Evolutionary conservation across 2,888 invertebrate genomes (phyloP).

Genomic region (Plagodis pulveraria): DNA sequence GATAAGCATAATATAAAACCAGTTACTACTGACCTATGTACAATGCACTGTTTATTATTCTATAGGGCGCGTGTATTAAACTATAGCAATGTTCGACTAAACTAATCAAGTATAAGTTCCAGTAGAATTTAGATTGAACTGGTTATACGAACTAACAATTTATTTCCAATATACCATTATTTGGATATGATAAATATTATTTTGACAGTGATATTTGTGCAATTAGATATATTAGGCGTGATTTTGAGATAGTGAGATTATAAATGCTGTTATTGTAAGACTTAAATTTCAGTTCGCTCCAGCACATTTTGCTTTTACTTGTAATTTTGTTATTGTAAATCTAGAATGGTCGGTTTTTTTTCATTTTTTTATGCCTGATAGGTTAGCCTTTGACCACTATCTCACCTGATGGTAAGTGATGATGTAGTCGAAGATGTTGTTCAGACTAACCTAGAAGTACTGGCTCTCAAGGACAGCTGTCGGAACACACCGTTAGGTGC

Average conservation of each 20-base stretch:
- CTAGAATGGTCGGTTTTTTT: too few species aligned
- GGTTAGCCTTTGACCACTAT: too few species aligned
- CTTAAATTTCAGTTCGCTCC: too few species aligned
- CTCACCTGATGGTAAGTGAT: too few species aligned
- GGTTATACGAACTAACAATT: constrained; percentile 10
- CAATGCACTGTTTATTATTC: not conserved
- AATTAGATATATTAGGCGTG: not conserved
- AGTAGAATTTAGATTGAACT: constrained; percentile 12
- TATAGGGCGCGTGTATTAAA: constrained; percentile 12
- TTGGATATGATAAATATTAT: not conserved
- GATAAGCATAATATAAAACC: not conserved
- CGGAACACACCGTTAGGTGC: too few species aligned
- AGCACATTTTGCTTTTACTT: too few species aligned
- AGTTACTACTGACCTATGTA: not conserved
- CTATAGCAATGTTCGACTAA: constrained; percentile 11
- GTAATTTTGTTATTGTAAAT: too few species aligned
- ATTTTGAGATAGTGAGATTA: not conserved
- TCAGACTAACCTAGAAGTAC: too few species aligned
- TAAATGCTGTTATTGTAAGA: too few species aligned
- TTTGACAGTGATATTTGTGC: not conserved
- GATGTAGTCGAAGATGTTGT: too few species aligned
- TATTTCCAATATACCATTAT: not conserved
- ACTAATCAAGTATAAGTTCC: constrained; percentile 17
- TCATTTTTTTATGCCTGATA: too few species aligned
- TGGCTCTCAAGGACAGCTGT: too few species aligned